Percentiles rank a stretch among this genome's conserved stretches.
These are phyloP conservation scores for Manis javanica DNA, from an alignment of 2,797 vertebrate species.

Conservation along the genomic window DNA sequence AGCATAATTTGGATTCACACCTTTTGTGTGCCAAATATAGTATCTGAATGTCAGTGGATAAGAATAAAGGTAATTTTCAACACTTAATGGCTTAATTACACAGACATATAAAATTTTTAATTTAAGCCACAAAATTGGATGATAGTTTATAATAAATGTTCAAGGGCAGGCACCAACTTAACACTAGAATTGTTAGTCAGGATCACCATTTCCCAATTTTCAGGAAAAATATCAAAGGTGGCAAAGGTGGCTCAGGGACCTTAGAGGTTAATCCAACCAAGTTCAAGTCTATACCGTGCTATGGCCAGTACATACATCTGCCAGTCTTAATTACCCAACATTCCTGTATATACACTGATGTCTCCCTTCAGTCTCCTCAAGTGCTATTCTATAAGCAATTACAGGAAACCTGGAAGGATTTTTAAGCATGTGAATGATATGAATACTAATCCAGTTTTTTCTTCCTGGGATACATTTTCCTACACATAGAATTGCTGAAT, in stretches of 20 bases:
- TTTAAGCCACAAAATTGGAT: constrained; percentile 63
- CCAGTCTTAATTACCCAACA: constrained; percentile 41
- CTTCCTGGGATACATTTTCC: not conserved
- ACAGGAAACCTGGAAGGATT: constrained; percentile 32
- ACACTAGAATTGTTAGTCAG: constrained; percentile 28
- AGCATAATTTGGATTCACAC: constrained; percentile 60
- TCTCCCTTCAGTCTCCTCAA: not conserved
- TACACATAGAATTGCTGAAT: constrained; percentile 56
- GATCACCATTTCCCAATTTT: constrained; percentile 59
- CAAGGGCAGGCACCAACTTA: constrained; percentile 14
- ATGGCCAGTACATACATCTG: not conserved
- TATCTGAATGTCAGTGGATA: constrained; percentile 48
- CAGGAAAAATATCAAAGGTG: constrained; percentile 54
- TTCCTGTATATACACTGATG: not conserved
- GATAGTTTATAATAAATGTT: constrained; percentile 42
- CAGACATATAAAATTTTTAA: constrained; percentile 11
- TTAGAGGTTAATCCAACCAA: constrained; percentile 47
- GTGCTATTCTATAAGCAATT: constrained; percentile 55
- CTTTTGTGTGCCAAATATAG: constrained; percentile 15
- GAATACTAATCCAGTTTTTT: not conserved
- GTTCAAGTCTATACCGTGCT: constrained; percentile 55
- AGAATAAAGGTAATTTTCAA: constrained; percentile 56
- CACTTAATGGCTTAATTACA: constrained; percentile 56
- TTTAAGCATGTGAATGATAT: constrained; percentile 47
- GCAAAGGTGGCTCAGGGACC: constrained; percentile 21